A percentile compares a stretch with the other conserved stretches of the same genome.
Evolutionary conservation across 1,140 invertebrate species (phyloP).

Genomic region (Macrostomum lignano): DNA sequence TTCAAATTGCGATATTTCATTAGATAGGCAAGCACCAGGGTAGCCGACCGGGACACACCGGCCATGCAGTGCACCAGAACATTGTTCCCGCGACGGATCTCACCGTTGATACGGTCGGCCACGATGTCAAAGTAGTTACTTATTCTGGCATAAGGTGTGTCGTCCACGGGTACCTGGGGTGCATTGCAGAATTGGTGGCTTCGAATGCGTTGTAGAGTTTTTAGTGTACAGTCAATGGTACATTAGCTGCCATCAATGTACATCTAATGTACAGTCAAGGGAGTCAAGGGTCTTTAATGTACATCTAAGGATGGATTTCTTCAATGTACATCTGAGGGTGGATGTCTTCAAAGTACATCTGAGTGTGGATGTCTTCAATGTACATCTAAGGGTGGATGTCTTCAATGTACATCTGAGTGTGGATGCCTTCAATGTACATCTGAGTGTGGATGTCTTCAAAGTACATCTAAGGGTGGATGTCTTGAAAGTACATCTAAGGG

Average conservation of each 20-base stretch:
- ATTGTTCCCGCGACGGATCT: constrained; percentile 32
- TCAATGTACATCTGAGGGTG: too few species aligned
- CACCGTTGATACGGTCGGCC: constrained; percentile 16
- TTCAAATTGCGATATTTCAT: constrained; percentile 49
- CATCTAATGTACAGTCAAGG: background rate
- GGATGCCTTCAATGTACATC: too few species aligned
- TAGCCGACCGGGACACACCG: constrained; percentile 53
- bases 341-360: too few species aligned
- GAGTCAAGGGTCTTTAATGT: too few species aligned
- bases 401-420: too few species aligned
- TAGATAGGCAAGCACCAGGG: constrained; percentile 54
- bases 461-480: too few species aligned
- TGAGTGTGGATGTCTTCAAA: too few species aligned
- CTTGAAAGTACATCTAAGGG: too few species aligned
- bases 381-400: too few species aligned
- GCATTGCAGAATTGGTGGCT: too few species aligned
- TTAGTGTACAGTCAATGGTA: constrained; percentile 5
- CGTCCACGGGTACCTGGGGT: constrained; percentile 33
- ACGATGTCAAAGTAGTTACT: constrained; percentile 40
- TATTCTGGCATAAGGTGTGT: constrained; percentile 39
- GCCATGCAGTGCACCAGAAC: constrained; percentile 61
- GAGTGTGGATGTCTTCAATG: too few species aligned
- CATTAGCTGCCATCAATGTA: constrained; percentile 27
- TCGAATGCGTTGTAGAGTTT: constrained; percentile 33
- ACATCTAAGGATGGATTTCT: too few species aligned